These are phyloP conservation scores for Allophyes oxyacanthae DNA, from an alignment of 2,888 invertebrate genomes.

Conservation along the genomic window DNA sequence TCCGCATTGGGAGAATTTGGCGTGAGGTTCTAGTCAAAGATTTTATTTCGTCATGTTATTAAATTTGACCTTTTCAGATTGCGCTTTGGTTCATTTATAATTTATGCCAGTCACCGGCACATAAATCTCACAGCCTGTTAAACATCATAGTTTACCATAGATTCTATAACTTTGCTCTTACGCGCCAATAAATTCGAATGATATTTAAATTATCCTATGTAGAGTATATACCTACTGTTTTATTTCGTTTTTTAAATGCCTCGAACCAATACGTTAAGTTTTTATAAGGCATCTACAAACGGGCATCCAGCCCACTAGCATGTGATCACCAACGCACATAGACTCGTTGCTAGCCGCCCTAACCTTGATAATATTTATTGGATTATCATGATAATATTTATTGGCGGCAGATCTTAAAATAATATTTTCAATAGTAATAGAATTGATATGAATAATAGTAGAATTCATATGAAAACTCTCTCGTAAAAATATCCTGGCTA, in stretches of 20 bases:
- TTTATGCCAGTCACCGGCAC: not conserved
- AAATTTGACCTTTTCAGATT: not conserved
- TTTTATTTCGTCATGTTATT: not conserved
- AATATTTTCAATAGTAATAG: constrained; percentile 5
- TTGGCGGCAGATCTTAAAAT: not conserved
- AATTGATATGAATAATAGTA: not conserved
- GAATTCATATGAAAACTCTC: not conserved
- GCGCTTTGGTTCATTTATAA: not conserved
- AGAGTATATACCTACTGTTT: constrained; percentile 7
- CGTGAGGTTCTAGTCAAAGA: not conserved
- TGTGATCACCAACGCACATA: constrained; percentile 46
- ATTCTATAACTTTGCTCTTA: constrained; percentile 33
- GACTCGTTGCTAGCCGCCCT: constrained; percentile 30
- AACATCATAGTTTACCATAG: constrained; percentile 21
- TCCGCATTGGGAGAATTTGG: not conserved
- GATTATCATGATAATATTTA: constrained; percentile 22
- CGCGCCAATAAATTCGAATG: constrained; percentile 30
- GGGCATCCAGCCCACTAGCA: constrained; percentile 44
- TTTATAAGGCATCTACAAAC: constrained; percentile 23
- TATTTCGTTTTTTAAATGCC: constrained; percentile 33
- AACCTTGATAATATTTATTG: constrained; percentile 45
- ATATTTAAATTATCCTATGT: constrained; percentile 16
- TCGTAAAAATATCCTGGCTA: not conserved
- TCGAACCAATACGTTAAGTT: constrained; percentile 25
- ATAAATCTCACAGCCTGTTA: constrained; percentile 16